Conservation (phyloP, 2,888 invertebrate species). For the Harmothoe impar region DNA sequence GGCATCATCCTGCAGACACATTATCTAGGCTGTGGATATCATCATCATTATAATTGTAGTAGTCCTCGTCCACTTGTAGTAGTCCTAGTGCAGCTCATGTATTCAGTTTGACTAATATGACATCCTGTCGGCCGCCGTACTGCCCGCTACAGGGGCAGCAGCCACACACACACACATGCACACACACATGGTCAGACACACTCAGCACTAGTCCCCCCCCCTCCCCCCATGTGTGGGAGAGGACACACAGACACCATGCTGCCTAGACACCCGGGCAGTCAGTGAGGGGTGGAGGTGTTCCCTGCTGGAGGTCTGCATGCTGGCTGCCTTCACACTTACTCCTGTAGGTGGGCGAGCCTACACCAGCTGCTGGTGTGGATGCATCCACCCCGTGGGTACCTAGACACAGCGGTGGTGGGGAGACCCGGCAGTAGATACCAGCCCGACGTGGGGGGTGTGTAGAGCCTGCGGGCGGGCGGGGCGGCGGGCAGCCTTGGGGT, state of each 20-base stretch:
- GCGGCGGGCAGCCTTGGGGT: too few species aligned
- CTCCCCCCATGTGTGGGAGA: conserved; percentile 47
- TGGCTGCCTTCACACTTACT: too few species aligned
- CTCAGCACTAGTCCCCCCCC: neutral
- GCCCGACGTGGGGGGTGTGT: too few species aligned
- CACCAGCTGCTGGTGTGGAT: too few species aligned
- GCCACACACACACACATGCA: conserved; percentile 51
- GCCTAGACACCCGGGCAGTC: conserved; percentile 15
- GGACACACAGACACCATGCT: conserved; percentile 16
- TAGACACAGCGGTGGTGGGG: too few species aligned
- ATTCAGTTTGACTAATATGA: conserved; percentile 31
- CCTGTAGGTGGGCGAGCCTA: too few species aligned
- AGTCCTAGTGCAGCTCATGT: neutral
- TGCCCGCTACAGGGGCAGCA: neutral
- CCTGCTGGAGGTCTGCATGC: too few species aligned
- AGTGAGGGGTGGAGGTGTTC: too few species aligned
- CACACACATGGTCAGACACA: conserved; percentile 57
- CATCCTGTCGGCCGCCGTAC: neutral
- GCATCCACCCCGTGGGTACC: too few species aligned
- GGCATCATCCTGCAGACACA: conserved; percentile 20
- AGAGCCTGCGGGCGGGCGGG: too few species aligned
- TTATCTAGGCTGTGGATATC: conserved; percentile 14
- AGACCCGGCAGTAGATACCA: too few species aligned
- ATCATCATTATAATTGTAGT: neutral
- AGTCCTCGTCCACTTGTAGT: neutral